Conservation (phyloP, 2,888 invertebrate species). For the Temnothorax rugatulus region DNA sequence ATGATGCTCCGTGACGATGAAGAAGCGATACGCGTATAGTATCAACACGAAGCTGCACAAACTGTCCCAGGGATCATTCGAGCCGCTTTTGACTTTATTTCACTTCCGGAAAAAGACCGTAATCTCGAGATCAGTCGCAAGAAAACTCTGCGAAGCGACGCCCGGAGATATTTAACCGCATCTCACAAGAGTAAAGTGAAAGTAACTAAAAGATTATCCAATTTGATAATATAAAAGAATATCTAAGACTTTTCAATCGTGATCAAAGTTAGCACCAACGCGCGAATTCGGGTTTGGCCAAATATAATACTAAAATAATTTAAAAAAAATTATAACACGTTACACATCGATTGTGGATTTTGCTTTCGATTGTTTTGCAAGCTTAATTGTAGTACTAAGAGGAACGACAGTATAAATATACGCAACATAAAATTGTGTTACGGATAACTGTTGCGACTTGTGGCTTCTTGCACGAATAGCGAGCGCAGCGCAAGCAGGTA, state of each 20-base stretch:
- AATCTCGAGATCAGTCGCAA: neutral
- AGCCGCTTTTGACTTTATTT: neutral
- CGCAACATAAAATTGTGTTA: neutral
- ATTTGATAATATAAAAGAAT: neutral
- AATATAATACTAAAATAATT: neutral
- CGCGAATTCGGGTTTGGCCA: neutral
- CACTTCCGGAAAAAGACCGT: neutral
- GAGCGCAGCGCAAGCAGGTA: neutral
- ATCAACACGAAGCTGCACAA: constrained; percentile 5
- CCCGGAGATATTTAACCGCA: too few species aligned
- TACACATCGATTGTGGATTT: neutral
- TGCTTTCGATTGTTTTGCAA: neutral
- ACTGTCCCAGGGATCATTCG: neutral
- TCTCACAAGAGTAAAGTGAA: neutral
- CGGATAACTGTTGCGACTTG: neutral
- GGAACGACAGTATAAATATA: neutral
- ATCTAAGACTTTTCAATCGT: neutral
- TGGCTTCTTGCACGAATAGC: too few species aligned
- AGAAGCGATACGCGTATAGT: constrained; percentile 19
- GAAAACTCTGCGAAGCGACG: neutral
- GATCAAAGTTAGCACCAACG: neutral
- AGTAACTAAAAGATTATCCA: neutral
- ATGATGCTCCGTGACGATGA: constrained; percentile 28
- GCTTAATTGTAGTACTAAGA: neutral
- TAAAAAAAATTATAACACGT: neutral